A percentile compares a stretch with the other conserved stretches of the same genome.
phyloP scores from a whole-genome alignment of 1,140 invertebrate species.

The Philopotamus ludificatus region DNA sequence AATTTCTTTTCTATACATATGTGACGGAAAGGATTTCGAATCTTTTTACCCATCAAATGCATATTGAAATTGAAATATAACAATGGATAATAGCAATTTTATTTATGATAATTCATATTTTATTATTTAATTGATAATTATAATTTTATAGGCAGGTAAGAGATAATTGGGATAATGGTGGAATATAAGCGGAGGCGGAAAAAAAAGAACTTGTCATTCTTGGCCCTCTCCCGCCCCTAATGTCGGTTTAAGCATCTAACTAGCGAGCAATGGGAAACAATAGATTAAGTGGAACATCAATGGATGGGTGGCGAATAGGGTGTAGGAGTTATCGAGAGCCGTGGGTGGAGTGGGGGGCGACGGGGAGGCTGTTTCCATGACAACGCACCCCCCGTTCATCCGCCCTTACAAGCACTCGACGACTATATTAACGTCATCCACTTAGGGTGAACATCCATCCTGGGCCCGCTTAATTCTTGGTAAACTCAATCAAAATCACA shows the following conservation, averaged over 20 bases:
- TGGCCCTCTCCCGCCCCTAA: conserved; percentile 5
- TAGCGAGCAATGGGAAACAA: conserved; percentile 41
- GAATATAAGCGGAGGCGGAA: not conserved
- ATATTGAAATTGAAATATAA: too few relatives aligned
- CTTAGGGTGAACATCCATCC: conserved; percentile 31
- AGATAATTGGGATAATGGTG: too few relatives aligned
- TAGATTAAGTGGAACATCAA: conserved; percentile 43
- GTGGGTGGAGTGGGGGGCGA: not conserved
- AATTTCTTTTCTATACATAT: too few relatives aligned
- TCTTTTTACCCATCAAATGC: too few relatives aligned
- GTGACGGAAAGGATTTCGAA: too few relatives aligned
- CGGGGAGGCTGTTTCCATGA: conserved; percentile 23
- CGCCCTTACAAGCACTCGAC: conserved; percentile 26
- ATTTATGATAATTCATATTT: too few relatives aligned
- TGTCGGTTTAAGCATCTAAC: conserved; percentile 29
- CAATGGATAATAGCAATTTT: too few relatives aligned
- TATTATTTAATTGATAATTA: too few relatives aligned
- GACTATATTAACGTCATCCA: conserved; percentile 32
- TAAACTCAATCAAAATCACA: conserved; percentile 22
- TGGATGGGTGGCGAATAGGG: conserved; percentile 8
- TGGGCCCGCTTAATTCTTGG: conserved; percentile 10
- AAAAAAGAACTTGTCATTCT: conserved; percentile 2
- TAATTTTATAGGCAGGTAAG: too few relatives aligned
- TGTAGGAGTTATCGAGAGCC: not conserved
- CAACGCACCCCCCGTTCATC: conserved; percentile 14